Evolutionary conservation across 2,888 invertebrate genomes (phyloP), one percentile per base, ranked within the genome.

Genomic region (Erebia palarica): DNA sequence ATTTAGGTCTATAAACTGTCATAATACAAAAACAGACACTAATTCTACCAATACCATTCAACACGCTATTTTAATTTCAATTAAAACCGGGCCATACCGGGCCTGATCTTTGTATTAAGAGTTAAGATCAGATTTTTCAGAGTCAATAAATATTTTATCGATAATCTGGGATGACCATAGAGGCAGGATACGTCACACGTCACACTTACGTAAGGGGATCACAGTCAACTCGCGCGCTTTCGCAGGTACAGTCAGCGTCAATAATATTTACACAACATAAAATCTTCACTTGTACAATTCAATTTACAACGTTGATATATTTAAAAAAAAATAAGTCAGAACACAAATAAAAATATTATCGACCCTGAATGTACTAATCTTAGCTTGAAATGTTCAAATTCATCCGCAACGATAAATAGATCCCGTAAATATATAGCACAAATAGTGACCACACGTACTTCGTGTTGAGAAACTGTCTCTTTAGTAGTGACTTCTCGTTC

Each of bases 401-500:
- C 70, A 68, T 70, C 16, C 75, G 68, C 27, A 76, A 27, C 1
- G 75, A 66, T 51, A 91, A 78, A 78, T 87, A 91, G 47, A 89
- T 75, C 70, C 86, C 84, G 74, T 91, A 91, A 13, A 91, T 74
- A 76, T 89, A 92, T 65, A 94, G 77, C 14, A 90, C 72, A 8
- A 92, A 72, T 72, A 91, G 78, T 1, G 90, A 84, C 88, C 90
- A 92, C 8, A 81, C 78, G 75, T 88, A 93, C 76, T 85, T 90
- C 36, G 89, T 59, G 8, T 80, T 85, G 14, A 94, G 77, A 65
- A 80, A 80, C 65, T 89, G 86, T 77, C 78, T 87, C 73, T 73
- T 81, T 5, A 86, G 55, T 27, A 80, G 9, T 57, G 87, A 86
- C 7, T 75, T 67, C 61, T 83, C 75, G 36, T 84, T 83, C 92